phyloP scores from a whole-genome alignment of 2,888 invertebrate genomes.

The Ennomos erosarius region DNA sequence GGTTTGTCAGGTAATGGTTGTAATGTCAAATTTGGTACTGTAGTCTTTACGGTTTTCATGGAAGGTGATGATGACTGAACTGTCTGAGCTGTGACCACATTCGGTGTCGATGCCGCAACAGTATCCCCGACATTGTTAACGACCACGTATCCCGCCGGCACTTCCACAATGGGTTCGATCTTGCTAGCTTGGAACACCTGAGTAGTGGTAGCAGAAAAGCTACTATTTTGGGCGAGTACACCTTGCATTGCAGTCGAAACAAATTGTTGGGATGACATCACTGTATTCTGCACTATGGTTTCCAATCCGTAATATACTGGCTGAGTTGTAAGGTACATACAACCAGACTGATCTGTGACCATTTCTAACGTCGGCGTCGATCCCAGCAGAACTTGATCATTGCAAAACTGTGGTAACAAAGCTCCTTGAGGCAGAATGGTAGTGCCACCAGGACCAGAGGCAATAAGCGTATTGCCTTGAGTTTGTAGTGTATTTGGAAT shows the following conservation, averaged over 20 bases:
- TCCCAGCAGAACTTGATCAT: constrained; percentile 87
- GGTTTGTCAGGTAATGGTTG: constrained; percentile 80
- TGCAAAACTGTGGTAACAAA: constrained; percentile 80
- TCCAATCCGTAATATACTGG: constrained; percentile 94
- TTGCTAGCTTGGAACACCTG: constrained; percentile 94
- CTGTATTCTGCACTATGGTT: constrained; percentile 94
- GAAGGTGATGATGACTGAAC: constrained; percentile 73
- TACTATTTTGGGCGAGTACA: constrained; percentile 91
- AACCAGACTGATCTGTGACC: constrained; percentile 86
- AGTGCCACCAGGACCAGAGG: constrained; percentile 80
- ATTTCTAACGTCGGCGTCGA: constrained; percentile 87
- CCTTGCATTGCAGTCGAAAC: constrained; percentile 93
- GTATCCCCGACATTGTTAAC: constrained; percentile 87
- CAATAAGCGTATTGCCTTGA: constrained; percentile 83
- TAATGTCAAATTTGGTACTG: constrained; percentile 76
- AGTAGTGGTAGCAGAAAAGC: constrained; percentile 93
- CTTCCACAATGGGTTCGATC: constrained; percentile 92
- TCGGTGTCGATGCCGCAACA: constrained; percentile 72
- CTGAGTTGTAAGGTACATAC: constrained; percentile 87
- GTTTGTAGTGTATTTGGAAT: constrained; percentile 79
- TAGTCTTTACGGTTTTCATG: constrained; percentile 72
- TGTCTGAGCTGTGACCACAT: constrained; percentile 74
- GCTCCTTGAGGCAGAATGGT: constrained; percentile 87
- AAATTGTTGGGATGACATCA: constrained; percentile 95
- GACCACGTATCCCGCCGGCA: constrained; percentile 89